phyloP scores from a whole-genome alignment of 2,113 vertebrate species.

The Esox niger region DNA sequence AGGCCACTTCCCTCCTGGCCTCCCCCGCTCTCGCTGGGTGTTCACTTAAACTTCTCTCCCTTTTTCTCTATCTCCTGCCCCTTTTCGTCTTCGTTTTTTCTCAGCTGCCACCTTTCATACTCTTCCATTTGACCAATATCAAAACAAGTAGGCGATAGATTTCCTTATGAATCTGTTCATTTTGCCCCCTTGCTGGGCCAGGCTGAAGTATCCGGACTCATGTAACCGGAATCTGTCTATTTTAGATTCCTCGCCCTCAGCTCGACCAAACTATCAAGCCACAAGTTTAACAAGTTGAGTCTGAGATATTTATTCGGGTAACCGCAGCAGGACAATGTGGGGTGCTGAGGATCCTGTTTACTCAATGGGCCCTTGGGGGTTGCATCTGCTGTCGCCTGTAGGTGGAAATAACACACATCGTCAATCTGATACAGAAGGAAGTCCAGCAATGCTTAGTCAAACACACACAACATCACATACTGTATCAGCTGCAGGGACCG shows the following conservation, averaged over 20 bases:
- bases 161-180: no score
- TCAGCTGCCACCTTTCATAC: background rate
- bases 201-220: background rate
- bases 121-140: background rate
- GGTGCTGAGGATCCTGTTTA: constrained; percentile 44
- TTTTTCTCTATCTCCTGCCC: constrained; percentile 25
- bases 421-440: constrained; percentile 30
- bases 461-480: no score
- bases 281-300: constrained; percentile 13
- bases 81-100: constrained; percentile 17
- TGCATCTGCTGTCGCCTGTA: constrained; percentile 43
- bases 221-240: background rate
- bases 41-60: background rate
- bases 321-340: constrained; percentile 23
- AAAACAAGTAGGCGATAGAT: no score
- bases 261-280: constrained; percentile 1
- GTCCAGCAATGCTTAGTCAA: constrained; percentile 11
- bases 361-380: background rate
- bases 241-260: constrained; percentile 5
- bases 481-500: constrained; percentile 11
- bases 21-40: background rate
- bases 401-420: constrained; percentile 18
- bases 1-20: constrained; percentile 30
- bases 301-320: constrained; percentile 23
- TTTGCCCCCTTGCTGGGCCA: background rate